These are phyloP conservation scores for Anthoscopus minutus DNA, from an alignment of 2,113 vertebrate species.

Conservation along the genomic window DNA sequence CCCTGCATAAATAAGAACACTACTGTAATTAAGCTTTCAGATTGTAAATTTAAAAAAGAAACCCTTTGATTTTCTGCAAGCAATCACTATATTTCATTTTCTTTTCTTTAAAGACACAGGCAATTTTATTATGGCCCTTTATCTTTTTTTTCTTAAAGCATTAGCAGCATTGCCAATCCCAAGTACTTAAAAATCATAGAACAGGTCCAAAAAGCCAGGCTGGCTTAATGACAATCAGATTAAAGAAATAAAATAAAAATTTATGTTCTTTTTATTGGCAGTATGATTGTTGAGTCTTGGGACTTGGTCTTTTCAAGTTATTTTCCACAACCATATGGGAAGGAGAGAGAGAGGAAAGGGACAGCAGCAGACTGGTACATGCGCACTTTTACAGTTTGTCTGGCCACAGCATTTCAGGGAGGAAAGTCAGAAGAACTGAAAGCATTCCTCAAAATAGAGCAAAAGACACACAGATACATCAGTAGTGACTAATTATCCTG, in stretches of 20 bases:
- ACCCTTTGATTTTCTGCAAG: background rate
- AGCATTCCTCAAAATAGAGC: background rate
- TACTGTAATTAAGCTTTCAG: background rate
- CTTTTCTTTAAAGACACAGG: background rate
- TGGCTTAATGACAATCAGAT: conserved; percentile 59
- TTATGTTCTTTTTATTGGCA: conserved; percentile 56
- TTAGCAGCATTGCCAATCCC: background rate
- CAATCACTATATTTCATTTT: background rate
- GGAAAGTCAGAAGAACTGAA: background rate
- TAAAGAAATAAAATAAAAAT: conserved; percentile 52
- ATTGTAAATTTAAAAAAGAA: background rate
- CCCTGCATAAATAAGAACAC: background rate
- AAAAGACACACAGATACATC: background rate
- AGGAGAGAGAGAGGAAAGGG: background rate
- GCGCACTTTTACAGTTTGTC: background rate
- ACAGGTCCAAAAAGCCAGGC: background rate
- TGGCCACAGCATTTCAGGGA: background rate
- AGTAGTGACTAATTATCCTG: background rate
- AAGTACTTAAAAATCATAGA: conserved; percentile 6
- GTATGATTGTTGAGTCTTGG: background rate
- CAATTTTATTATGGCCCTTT: background rate
- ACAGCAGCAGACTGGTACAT: background rate
- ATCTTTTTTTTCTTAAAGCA: background rate
- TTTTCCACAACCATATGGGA: background rate
- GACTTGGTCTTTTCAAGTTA: background rate